A percentile compares a stretch with the other conserved stretches of the same genome.
Evolutionary conservation across 1,140 invertebrate genomes (phyloP).

Genomic region (Eciton burchellii): DNA sequence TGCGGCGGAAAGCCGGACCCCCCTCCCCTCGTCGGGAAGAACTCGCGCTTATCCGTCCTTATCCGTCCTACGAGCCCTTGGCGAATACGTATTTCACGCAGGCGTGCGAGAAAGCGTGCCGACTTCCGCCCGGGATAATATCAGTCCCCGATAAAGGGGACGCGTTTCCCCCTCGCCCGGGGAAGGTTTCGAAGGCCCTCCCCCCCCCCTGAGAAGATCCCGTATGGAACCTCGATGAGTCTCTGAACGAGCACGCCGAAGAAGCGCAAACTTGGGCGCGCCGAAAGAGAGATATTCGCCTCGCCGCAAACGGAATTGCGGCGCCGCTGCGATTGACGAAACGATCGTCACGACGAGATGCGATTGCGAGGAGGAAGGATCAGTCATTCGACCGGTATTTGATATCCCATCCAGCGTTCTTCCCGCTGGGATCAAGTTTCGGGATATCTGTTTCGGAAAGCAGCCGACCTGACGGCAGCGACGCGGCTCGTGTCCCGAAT

Average conservation of each 20-base stretch:
- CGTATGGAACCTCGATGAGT: slow-evolving; percentile 47
- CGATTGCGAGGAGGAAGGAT: background rate
- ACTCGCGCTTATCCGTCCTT: slow-evolving; percentile 36
- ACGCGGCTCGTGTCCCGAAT: background rate
- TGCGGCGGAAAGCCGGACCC: slow-evolving; percentile 15
- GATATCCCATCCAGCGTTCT: too few relatives aligned
- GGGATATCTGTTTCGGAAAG: background rate
- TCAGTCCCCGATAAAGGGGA: slow-evolving; percentile 65
- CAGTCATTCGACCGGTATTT: background rate
- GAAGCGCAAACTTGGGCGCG: slow-evolving; percentile 24
- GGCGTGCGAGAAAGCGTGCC: slow-evolving; percentile 9
- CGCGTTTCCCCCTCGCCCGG: slow-evolving; percentile 59
- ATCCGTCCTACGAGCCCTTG: slow-evolving; percentile 12
- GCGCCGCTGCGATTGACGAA: background rate
- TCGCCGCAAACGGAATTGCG: background rate
- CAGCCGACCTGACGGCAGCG: background rate
- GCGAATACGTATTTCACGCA: background rate
- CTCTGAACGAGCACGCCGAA: slow-evolving; percentile 42
- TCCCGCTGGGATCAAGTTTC: background rate
- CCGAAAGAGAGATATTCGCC: background rate
- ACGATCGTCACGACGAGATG: background rate
- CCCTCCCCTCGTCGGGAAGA: background rate
- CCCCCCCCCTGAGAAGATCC: too few relatives aligned
- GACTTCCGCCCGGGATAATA: slow-evolving; percentile 68
- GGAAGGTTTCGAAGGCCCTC: slow-evolving; percentile 49